Evolutionary conservation across 35 echinoderm and acorn worm species (phyloP), one percentile per base, ranked within the genome.

Genomic region (Eucidaris tribuloides): DNA sequence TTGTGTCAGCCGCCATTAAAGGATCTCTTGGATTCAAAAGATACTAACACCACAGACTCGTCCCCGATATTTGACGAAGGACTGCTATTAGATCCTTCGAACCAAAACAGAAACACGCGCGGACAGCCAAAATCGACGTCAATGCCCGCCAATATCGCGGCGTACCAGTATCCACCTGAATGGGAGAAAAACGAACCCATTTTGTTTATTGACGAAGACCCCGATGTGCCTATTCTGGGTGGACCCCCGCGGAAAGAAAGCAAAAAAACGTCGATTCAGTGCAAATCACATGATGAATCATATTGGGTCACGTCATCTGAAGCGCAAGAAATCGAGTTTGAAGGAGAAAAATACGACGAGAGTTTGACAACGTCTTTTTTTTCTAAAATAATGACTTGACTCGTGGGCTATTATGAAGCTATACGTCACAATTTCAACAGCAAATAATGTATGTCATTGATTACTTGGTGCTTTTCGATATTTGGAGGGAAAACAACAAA

Each of bases 131-230:
- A 91, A 32, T 91, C 88, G 32, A 85, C 89, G n/a, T 91, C 90
- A 23, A 80, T 91, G 58, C 90, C 89, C 30, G 79, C 79, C 38
- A 97, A 97, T 86, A 97, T 97, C 45, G 85, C 89, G 56, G 84
- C 32, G 0, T 97, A 92, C 44, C 80, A 76, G 56, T 92, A 92
- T 42, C 94, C 94, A 2, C 89, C 89, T 18, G 94, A 97, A 25
- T 97, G 94, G 94, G 94, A 97, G 74, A 79, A 66, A 76, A 66
- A 84, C 40, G 89, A 90, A 88, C 94, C 94, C 45, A 97, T 97
- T 64, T 82, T 85, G 13, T 97, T 83, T 50, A 97, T 97, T 44
- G 94, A 97, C 61, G 94, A 97, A 57, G 94, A 97, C 45, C 81
- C 83, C 18, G 94, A 97, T 58, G 83, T 88, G 34, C 88, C 81